Evolutionary conservation across 2,888 invertebrate genomes (phyloP).

Genomic region (Odontothrips loti): DNA sequence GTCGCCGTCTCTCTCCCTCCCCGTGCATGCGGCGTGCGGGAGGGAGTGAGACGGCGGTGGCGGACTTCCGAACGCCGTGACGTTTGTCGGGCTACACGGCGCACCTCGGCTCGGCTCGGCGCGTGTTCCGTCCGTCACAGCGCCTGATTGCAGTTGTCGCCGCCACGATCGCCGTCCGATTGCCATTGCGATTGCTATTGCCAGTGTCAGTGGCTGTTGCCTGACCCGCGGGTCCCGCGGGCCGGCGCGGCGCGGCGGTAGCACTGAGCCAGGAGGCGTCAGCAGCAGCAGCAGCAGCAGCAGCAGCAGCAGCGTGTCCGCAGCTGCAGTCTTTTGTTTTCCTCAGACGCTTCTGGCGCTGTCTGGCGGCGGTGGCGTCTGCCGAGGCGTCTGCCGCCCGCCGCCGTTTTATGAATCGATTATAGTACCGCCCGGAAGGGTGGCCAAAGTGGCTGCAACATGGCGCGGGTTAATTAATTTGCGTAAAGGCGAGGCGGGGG

Average conservation of each 20-base stretch:
- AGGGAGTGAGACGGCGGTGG: background rate
- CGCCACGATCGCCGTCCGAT: background rate
- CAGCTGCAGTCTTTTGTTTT: no score
- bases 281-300: no score
- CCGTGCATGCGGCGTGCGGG: background rate
- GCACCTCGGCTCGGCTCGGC: background rate
- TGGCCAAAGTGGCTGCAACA: no score
- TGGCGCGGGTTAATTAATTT: no score
- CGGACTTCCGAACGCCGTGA: background rate
- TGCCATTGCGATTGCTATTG: constrained; percentile 13
- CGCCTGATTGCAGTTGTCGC: background rate
- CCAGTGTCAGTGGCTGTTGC: background rate
- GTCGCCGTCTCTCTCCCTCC: background rate
- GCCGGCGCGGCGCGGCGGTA: background rate
- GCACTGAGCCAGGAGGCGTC: background rate
- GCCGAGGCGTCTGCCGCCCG: no score
- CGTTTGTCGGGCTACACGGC: background rate
- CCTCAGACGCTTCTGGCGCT: no score
- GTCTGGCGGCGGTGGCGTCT: no score
- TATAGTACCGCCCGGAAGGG: no score
- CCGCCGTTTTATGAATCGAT: no score
- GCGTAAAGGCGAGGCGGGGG: no score
- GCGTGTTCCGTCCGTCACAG: background rate
- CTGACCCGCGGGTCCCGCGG: no score
- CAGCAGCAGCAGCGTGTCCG: no score